Percentiles rank a stretch among this genome's conserved stretches.
These are phyloP conservation scores for Laticauda laticaudata DNA, from an alignment of 2,113 vertebrate species.

Conservation along the genomic window DNA sequence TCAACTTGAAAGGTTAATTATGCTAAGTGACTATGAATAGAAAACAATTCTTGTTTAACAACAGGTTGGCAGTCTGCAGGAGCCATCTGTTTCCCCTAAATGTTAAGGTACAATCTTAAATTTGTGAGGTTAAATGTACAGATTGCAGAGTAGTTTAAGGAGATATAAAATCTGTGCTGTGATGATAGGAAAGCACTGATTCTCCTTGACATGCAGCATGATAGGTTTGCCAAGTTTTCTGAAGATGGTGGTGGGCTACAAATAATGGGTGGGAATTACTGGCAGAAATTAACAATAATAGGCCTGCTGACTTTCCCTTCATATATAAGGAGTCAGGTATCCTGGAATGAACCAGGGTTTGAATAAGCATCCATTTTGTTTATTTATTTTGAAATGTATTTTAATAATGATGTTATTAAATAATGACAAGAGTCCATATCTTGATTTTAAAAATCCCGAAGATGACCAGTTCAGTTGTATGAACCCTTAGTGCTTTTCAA, in stretches of 20 bases:
- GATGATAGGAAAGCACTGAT: constrained; percentile 73
- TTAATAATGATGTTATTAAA: neutral
- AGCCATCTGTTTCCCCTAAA: constrained; percentile 81
- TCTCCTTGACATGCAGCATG: constrained; percentile 71
- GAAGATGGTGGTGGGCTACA: constrained; percentile 63
- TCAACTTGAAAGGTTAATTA: constrained; percentile 77
- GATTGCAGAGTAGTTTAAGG: constrained; percentile 69
- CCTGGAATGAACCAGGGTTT: neutral
- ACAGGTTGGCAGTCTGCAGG: constrained; percentile 78
- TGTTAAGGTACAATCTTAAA: constrained; percentile 81
- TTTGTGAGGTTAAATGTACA: constrained; percentile 78
- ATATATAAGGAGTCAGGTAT: neutral
- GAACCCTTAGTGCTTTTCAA: neutral
- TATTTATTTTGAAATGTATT: constrained; percentile 36
- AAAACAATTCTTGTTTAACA: constrained; percentile 80
- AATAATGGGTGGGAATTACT: constrained; percentile 23
- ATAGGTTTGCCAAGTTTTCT: constrained; percentile 65
- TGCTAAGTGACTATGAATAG: constrained; percentile 70
- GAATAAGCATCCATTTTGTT: neutral
- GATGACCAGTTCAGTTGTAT: constrained; percentile 45
- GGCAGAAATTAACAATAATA: neutral
- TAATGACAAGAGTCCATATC: constrained; percentile 12
- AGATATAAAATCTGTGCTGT: constrained; percentile 73
- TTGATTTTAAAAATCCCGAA: constrained; percentile 45
- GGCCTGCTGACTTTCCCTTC: neutral